Base-by-base conservation (phyloP, 1,140 invertebrate species). In the Neodiprion pinetum region DNA sequence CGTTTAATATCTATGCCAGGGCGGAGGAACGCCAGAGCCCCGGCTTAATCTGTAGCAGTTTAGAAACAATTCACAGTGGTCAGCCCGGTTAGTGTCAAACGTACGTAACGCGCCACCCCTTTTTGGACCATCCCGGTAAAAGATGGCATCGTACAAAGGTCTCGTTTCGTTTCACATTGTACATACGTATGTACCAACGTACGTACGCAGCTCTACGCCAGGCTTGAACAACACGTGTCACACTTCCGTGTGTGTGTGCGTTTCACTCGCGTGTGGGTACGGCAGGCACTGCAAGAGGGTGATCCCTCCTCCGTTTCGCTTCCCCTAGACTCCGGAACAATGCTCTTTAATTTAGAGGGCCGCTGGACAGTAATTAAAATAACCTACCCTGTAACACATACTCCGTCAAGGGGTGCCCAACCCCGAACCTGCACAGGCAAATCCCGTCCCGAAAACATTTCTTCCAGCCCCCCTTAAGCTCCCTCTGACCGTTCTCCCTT, bases 351-450 rank as follows among this genome's bases (percentile, higher is more conserved):
- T 87, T 87, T 83, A 86, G 85, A 85, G 67, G 81, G 80, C 53
- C 79, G 76, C 85, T 81, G 87, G 87, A 88, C 87, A 88, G 87
- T 88, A 88, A 88, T 88, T 88, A 88, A 88, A 88, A 87, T 88
- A 87, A 87, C 86, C 85, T 61, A 82, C 79, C 80, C 86, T 82
- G 75, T 70, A 74, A 83, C 83, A 83, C 82, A 84, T 84, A 85
- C 84, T 84, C 81, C 73, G 73, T 72, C 75, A 86, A 84, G 83
- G 72, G 85, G 83, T 85, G 80, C 80, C 80, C 84, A 86, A 86
- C 79, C 80, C 70, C 53, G 28, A 40, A 40, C 28, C 28, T 5
- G 28, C 28, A 40, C 28, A 40, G 28, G 28, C 28, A 40, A 40
- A 40, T 40, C 53, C 53, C 11, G n/a, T 17, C 53, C 8, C 53